Conservation (phyloP, 2,797 vertebrate genomes). For the Orestias chungarensis region DNA sequence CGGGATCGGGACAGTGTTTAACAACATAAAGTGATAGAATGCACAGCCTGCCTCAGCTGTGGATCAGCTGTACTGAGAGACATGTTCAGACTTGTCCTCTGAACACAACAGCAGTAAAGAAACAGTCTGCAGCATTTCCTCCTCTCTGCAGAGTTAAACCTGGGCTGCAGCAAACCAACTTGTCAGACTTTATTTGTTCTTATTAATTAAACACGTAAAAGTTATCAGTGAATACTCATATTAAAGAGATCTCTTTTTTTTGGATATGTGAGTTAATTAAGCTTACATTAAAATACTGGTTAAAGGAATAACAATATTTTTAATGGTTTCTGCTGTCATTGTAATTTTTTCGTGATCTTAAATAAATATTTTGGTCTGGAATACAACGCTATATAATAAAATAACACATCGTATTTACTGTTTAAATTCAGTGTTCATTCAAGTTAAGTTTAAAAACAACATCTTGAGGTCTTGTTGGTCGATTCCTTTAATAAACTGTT, state of each 20-base stretch:
- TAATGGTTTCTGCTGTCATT: background rate
- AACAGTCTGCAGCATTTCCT: constrained; percentile 38
- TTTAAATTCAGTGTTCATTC: too few relatives aligned
- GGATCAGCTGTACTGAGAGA: constrained; percentile 61
- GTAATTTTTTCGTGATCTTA: too few relatives aligned
- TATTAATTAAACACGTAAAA: background rate
- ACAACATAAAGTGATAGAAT: constrained; percentile 37
- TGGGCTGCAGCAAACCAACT: background rate
- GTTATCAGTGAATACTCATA: background rate
- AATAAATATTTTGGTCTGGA: too few relatives aligned
- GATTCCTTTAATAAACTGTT: too few relatives aligned
- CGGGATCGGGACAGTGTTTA: constrained; percentile 29
- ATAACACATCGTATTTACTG: too few relatives aligned
- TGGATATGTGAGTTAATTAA: background rate
- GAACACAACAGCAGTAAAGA: constrained; percentile 26
- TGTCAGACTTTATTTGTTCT: background rate
- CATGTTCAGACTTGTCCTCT: constrained; percentile 74
- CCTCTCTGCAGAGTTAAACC: constrained; percentile 13
- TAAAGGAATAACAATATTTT: background rate
- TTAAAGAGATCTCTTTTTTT: background rate
- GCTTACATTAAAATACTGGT: background rate
- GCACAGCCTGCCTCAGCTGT: constrained; percentile 53
- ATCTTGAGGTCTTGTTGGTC: too few relatives aligned
- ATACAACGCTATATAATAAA: too few relatives aligned
- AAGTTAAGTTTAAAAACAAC: too few relatives aligned